phyloP scores from a whole-genome alignment of 2,888 invertebrate species.

The Danaus chrysippus region DNA sequence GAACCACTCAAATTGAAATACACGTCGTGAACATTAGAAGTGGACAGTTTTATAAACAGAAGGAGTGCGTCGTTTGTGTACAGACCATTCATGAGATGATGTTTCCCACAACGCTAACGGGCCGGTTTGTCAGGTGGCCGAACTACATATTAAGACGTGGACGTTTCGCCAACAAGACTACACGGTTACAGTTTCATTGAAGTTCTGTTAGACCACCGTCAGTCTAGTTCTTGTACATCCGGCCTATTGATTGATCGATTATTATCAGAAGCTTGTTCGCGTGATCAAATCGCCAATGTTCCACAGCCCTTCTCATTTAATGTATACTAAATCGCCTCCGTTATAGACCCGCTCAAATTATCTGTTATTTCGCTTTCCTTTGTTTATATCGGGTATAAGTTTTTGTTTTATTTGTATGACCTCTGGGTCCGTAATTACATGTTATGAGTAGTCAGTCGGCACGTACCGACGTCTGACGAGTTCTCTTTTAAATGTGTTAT shows the following conservation, averaged over 20 bases:
- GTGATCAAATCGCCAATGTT: slow-evolving; percentile 56
- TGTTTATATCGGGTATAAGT: slow-evolving; percentile 62
- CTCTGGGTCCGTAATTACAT: slow-evolving; percentile 72
- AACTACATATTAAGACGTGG: slow-evolving; percentile 53
- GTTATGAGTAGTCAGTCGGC: slow-evolving; percentile 52
- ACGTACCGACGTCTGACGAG: slow-evolving; percentile 59
- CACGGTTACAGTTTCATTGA: slow-evolving; percentile 55
- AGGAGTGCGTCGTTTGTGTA: slow-evolving; percentile 56
- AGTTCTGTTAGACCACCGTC: slow-evolving; percentile 42
- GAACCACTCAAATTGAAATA: slow-evolving; percentile 56
- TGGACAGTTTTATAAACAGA: slow-evolving; percentile 78
- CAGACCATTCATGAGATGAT: slow-evolving; percentile 66
- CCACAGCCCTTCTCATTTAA: slow-evolving; percentile 55
- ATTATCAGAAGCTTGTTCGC: slow-evolving; percentile 54
- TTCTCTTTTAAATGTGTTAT: slow-evolving; percentile 72
- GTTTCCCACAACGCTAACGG: slow-evolving; percentile 63
- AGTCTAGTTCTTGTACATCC: slow-evolving; percentile 52
- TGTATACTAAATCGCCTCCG: slow-evolving; percentile 62
- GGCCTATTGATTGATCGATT: slow-evolving; percentile 53
- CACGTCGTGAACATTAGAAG: slow-evolving; percentile 56
- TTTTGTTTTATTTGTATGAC: slow-evolving; percentile 73
- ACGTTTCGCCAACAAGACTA: slow-evolving; percentile 35
- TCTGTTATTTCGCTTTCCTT: slow-evolving; percentile 74
- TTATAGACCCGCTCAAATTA: slow-evolving; percentile 61
- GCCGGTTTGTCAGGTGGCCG: slow-evolving; percentile 59